Base-by-base conservation (phyloP, 2,113 vertebrate genomes). In the Procapra przewalskii region DNA sequence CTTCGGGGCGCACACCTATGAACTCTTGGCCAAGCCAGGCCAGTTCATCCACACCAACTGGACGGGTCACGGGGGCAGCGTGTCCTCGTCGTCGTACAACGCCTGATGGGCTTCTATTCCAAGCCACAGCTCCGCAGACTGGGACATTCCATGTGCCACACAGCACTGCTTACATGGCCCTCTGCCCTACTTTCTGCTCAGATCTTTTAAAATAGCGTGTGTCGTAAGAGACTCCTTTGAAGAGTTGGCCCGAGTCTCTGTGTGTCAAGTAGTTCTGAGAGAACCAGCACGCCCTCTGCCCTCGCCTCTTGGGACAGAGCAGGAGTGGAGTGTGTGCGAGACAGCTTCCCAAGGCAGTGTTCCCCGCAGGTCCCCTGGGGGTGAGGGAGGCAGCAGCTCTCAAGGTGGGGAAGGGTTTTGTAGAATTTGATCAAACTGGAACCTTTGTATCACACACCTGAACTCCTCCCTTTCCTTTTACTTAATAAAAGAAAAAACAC, bases 1-100 rank as follows among this genome's bases (percentile, higher is more conserved):
- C 98, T 99, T 99, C 10, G 99, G 99, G 59, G 99, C 99, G 1
- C 99, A 99, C 93, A 99, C 99, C 0, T 99, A 99, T 0, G 99
- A 99, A 86, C 98, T 99, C 12, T 97, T 99, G 52, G 98, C 99
- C 4, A 99, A 99, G 29, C 99, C 99, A 0, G 99, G 99, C 6
- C 95, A 97, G 0, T 99, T 99, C 75, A 96, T 99, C 99, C 99
- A 99, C 97, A 99, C 99, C 33, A 99, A 99, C 98, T 99, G 99
- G 99, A 99, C 99, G 0, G 99, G 99, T 82, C 99, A 99, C 0
- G 99, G 99, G 0, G 99, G 99, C 96, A 99, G 96, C 0, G 99
- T 99, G 95, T 99, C 99, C 0, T 99, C 99, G 1, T 99, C 99
- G 1, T 99, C 99, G 12, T 99, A 99, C 98, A 99, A 99, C 0